Conservation (phyloP, 2,113 vertebrate species). For the Microtus pennsylvanicus region DNA sequence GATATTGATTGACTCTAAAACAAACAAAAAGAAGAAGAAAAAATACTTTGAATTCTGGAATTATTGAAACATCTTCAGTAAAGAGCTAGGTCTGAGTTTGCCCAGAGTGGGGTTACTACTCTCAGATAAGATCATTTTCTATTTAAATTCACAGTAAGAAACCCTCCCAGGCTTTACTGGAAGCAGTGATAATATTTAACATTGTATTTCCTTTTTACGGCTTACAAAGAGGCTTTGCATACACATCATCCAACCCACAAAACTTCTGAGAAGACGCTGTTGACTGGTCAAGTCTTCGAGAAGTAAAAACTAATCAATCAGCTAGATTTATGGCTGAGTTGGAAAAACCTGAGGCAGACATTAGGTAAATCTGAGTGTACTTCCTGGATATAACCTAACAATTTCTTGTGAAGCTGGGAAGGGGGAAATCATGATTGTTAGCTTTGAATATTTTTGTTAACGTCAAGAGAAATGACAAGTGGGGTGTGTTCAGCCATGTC, state of each 20-base stretch:
- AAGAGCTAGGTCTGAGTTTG: not conserved
- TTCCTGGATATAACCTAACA: not conserved
- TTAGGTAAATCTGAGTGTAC: not conserved
- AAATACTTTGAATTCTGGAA: not conserved
- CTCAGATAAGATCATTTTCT: not conserved
- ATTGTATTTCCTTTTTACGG: not conserved
- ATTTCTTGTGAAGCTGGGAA: not conserved
- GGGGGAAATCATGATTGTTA: not conserved
- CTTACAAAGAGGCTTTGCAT: not conserved
- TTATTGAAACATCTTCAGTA: not conserved
- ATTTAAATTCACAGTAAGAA: constrained; percentile 11
- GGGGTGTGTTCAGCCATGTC: not conserved
- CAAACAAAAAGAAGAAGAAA: not conserved
- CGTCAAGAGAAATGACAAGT: not conserved
- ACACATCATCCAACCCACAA: not conserved
- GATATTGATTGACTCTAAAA: not conserved
- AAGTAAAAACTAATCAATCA: not conserved
- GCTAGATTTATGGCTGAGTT: not conserved
- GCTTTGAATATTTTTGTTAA: not conserved
- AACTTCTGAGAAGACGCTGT: not conserved
- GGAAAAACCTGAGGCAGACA: not conserved
- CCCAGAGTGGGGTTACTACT: not conserved
- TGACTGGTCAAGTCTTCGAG: not conserved
- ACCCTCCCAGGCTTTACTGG: not conserved
- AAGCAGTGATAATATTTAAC: not conserved